Percentiles rank a stretch among this genome's conserved stretches.
Evolutionary conservation across 2,113 vertebrate genomes (phyloP).

Genomic region (Sinocyclocheilus grahami): DNA sequence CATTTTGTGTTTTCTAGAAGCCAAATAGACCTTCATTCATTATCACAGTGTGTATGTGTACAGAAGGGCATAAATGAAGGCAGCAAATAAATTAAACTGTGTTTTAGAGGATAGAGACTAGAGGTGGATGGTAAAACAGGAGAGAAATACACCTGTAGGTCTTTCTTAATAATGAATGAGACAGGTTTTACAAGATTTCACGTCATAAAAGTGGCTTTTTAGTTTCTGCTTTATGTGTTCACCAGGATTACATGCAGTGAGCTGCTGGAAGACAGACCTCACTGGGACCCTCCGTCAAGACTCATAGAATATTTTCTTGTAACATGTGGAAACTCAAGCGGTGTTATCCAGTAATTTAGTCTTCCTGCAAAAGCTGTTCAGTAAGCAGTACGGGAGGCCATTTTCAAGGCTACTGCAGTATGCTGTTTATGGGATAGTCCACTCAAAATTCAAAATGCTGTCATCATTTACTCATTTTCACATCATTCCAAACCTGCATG

Average conservation of each 20-base stretch:
- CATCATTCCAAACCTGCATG: not conserved
- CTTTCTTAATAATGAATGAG: constrained; percentile 66
- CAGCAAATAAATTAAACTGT: constrained; percentile 44
- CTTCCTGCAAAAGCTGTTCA: constrained; percentile 32
- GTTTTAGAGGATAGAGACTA: constrained; percentile 54
- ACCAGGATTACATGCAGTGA: constrained; percentile 30
- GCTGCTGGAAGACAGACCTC: not conserved
- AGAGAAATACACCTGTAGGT: constrained; percentile 47
- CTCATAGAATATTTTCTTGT: constrained; percentile 53
- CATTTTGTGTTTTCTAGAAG: not conserved
- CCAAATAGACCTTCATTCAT: not conserved
- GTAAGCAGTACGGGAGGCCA: constrained; percentile 15
- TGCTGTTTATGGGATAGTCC: not conserved
- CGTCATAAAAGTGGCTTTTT: constrained; percentile 65
- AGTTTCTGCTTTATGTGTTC: constrained; percentile 61
- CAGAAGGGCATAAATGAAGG: not conserved
- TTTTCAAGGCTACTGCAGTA: not conserved
- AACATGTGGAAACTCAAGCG: constrained; percentile 51
- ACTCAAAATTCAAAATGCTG: too few species aligned
- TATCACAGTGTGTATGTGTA: not conserved
- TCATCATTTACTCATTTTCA: not conserved
- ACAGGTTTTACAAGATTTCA: constrained; percentile 60
- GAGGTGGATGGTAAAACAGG: constrained; percentile 32
- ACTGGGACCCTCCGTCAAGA: constrained; percentile 14
- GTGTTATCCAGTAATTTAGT: constrained; percentile 40